phyloP scores from a whole-genome alignment of 2,113 vertebrate genomes.

The Colinus virginianus region DNA sequence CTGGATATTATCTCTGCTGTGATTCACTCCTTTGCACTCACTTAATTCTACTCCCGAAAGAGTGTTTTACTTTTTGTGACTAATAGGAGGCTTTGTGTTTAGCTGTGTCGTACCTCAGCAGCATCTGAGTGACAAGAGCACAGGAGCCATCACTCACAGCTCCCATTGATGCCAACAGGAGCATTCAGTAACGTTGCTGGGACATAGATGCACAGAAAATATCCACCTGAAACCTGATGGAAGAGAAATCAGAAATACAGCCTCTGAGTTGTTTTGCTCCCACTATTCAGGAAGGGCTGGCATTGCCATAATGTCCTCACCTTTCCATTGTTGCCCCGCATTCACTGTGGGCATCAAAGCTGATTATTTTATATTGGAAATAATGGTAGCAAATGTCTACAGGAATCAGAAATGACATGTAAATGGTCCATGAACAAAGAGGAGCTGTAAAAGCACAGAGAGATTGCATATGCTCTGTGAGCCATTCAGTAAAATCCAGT shows the following conservation, averaged over 20 bases:
- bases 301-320: fast-evolving
- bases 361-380: neutral
- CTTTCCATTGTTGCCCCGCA: neutral
- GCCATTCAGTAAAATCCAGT: neutral
- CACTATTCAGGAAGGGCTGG: neutral
- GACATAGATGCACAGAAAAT: fast-evolving
- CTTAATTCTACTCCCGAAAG: neutral
- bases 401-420: neutral
- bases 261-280: fast-evolving
- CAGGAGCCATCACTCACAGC: neutral
- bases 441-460: neutral
- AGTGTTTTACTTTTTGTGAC: neutral
- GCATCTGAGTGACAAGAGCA: neutral
- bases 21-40: neutral
- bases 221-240: neutral
- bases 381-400: neutral
- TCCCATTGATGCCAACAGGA: neutral
- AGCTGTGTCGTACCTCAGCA: fast-evolving
- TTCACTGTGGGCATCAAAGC: fast-evolving
- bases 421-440: neutral
- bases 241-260: neutral
- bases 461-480: fast-evolving
- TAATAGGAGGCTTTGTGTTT: neutral
- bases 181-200: neutral
- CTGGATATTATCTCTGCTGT: neutral